Base-by-base conservation (phyloP, 2,888 invertebrate genomes). In the Pelosia muscerda region DNA sequence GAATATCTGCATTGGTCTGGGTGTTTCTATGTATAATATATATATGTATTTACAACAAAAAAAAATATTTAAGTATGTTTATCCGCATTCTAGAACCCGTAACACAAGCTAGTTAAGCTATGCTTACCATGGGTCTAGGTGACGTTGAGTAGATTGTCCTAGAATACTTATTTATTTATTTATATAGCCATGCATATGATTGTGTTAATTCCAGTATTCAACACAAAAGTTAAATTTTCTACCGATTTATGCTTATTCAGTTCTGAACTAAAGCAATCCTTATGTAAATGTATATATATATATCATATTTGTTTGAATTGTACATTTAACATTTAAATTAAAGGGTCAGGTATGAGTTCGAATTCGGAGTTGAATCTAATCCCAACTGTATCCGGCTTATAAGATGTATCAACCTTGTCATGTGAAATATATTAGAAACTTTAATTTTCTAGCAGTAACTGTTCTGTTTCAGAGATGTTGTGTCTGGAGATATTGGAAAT, bases 401-500 rank as follows among this genome's bases (percentile, higher is more conserved):
- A 49, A 49, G 49, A 49, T 9, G 49, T 49, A 49, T 6, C 49
- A 49, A 49, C 49, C 19, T 49, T 23, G 34, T 15, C 15, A 38
- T 34, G 22, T 23, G 23, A 22, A 26, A 55, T 55, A 15, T 55
- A 38, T 38, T 38, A 38, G 2, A 26, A 38, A 9, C 15, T 64
- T 54, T 66, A 34, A n/a, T 34, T 22, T 34, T 26, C 28, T 42
- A 25, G 8, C 19, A 9, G 8, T 34, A 19, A 38, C 34, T 49
- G 49, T n/a, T n/a, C 34, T 23, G 22, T 59, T 59, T 38, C 34
- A 15, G 31, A 15, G 23, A 55, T 42, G 26, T 42, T n/a, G n/a
- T n/a, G n/a, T n/a, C n/a, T n/a, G 1, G 22, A 38, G 5, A 25
- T 26, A 23, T 49, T 22, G 13, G 23, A 60, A 74, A 55, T 68